Base-by-base conservation (phyloP, 2,113 vertebrate genomes). In the Gymnorhina tibicen region DNA sequence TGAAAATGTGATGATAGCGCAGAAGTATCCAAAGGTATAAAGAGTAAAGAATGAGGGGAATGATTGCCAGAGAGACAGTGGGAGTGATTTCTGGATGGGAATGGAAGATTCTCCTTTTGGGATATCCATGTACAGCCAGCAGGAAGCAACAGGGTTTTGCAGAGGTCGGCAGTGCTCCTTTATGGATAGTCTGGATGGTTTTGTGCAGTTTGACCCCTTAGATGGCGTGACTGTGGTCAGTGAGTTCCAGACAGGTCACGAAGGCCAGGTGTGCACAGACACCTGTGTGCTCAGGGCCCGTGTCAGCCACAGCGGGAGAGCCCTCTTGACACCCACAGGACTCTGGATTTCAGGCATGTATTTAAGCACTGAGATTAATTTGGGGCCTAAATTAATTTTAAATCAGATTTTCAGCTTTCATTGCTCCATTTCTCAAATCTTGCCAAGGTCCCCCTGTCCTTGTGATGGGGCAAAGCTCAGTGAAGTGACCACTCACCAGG, bases 231-330 rank as follows among this genome's bases (percentile, higher is more conserved):
- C 10, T 6, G 19, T n/a, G 44, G 42, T 20, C 32, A 39, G 50
- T 42, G 76, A 42, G 16, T 19, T 26, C 1, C 6, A 27, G 0
- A 3, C 4, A 33, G 70, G 50, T 7, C 8, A 7, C 0, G 2
- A 28, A 46, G 59, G 37, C 10, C 3, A 5, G 41, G 23, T 27
- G 49, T 50, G 39, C 12, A 20, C 46, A 35, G 50, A 28, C 8
- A 18, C 11, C 21, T 41, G 8, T 5, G 63, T 39, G n/a, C 3
- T 5, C 88, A 59, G 32, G 44, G 67, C 9, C 37, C 6, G 1
- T 1, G 1, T 1, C 59, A 44, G 47, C 69, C 75, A 5, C 22
- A 7, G 42, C 2, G 35, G 10, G 39, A 53, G 16, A 53, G 37
- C 3, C 5, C 62, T 7, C 10, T 1, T 11, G 30, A 9, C 2